Conservation (phyloP, 2,888 invertebrate genomes). For the Steinernema scapterisci region DNA sequence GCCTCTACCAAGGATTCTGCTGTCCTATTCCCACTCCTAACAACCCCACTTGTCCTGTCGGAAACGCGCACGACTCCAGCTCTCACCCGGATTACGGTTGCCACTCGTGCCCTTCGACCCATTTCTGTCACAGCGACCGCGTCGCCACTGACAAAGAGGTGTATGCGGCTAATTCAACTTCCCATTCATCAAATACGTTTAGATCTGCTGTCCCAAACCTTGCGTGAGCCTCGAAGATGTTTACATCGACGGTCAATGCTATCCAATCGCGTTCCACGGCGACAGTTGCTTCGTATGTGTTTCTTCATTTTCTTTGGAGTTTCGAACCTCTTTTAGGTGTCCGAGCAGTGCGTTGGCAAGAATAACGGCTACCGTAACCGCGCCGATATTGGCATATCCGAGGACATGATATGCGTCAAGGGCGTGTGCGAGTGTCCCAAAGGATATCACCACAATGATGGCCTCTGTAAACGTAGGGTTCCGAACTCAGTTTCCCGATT, state of each 20-base stretch:
- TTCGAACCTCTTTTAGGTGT: conserved; percentile 29
- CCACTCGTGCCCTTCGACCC: conserved; percentile 55
- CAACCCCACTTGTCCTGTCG: conserved; percentile 61
- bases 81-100: conserved; percentile 54
- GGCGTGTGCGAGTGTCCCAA: conserved; percentile 59
- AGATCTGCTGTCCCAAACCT: conserved; percentile 66
- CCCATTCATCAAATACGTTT: conserved; percentile 21
- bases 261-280: conserved; percentile 59
- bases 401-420: conserved; percentile 51
- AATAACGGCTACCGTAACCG: conserved; percentile 29
- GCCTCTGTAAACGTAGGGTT: conserved; percentile 52
- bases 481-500: neutral
- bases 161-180: neutral
- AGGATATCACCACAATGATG: conserved; percentile 54
- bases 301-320: neutral
- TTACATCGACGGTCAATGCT: conserved; percentile 62
- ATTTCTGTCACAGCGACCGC: conserved; percentile 61
- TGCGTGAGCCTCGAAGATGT: conserved; percentile 64
- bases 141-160: conserved; percentile 59
- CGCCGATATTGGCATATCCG: conserved; percentile 14
- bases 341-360: conserved; percentile 43
- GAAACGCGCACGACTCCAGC: conserved; percentile 56
- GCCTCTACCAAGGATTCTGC: conserved; percentile 56
- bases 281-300: conserved; percentile 55
- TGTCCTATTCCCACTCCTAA: conserved; percentile 61